Percentiles rank a stretch among this genome's conserved stretches.
phyloP scores from a whole-genome alignment of 2,113 vertebrate species.

The Ginglymostoma cirratum region DNA sequence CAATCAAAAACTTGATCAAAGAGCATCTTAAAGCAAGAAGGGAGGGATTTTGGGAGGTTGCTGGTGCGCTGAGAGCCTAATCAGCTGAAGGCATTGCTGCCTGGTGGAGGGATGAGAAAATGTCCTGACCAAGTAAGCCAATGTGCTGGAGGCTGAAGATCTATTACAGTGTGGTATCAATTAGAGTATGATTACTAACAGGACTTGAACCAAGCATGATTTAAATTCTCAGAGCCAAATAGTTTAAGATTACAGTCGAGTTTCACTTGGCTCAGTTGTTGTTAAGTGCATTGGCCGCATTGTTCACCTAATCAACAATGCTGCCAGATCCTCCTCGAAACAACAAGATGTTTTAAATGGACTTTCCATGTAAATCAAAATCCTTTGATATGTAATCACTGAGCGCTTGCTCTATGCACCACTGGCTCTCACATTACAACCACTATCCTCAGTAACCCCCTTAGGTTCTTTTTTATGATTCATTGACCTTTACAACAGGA shows the following conservation, averaged over 20 bases:
- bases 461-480: neutral
- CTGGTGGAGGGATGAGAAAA: neutral
- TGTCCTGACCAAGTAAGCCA: neutral
- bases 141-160: neutral
- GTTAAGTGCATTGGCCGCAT: neutral
- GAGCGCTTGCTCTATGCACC: neutral
- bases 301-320: neutral
- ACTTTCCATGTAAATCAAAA: neutral
- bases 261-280: neutral
- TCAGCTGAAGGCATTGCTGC: neutral
- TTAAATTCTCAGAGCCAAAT: neutral
- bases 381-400: neutral
- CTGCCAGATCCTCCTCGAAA: neutral
- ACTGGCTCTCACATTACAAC: neutral
- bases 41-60: neutral
- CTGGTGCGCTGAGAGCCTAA: neutral
- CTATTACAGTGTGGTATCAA: neutral
- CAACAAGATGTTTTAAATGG: neutral
- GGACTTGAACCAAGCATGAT: neutral
- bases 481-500: slow-evolving; percentile 10
- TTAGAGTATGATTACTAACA: neutral
- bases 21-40: neutral
- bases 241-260: neutral
- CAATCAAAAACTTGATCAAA: neutral
- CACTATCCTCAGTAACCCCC: neutral